phyloP scores from a whole-genome alignment of 1,140 invertebrate species.

The Ctenoplectra terminalis region DNA sequence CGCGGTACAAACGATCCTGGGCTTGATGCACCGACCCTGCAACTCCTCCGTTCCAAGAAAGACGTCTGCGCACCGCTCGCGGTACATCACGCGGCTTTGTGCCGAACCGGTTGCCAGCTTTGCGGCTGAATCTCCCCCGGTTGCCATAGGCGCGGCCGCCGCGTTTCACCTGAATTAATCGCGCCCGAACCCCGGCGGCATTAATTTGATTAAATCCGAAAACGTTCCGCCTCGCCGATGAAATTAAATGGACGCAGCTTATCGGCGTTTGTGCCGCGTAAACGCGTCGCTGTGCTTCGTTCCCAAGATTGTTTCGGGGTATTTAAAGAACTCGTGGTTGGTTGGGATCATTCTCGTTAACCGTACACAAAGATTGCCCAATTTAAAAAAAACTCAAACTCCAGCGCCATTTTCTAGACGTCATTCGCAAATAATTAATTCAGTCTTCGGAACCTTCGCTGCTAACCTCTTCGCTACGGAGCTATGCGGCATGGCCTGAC shows the following conservation, averaged over 20 bases:
- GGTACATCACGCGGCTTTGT: constrained; percentile 39
- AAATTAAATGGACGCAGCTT: constrained; percentile 34
- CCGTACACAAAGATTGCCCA: too few species aligned
- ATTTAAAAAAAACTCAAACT: too few species aligned
- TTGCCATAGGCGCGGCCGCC: constrained; percentile 9
- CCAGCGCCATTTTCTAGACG: too few species aligned
- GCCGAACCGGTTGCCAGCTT: neutral
- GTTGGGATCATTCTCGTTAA: too few species aligned
- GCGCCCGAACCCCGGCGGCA: neutral
- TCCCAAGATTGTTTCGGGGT: neutral
- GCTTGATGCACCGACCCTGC: constrained; percentile 37
- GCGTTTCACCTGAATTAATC: constrained; percentile 41
- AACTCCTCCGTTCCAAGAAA: constrained; percentile 28
- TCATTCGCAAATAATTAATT: too few species aligned
- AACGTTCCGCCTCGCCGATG: constrained; percentile 16
- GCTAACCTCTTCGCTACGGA: too few species aligned
- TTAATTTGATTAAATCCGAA: constrained; percentile 48
- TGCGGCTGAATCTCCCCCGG: neutral
- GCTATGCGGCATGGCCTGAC: too few species aligned
- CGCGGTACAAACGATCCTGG: neutral
- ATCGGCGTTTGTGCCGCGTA: neutral
- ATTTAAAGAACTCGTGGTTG: too few species aligned
- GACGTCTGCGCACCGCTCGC: constrained; percentile 32
- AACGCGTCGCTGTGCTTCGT: neutral
- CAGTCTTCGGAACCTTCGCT: too few species aligned